Conservation (phyloP, 2,888 invertebrate genomes). For the Callosobruchus maculatus region DNA sequence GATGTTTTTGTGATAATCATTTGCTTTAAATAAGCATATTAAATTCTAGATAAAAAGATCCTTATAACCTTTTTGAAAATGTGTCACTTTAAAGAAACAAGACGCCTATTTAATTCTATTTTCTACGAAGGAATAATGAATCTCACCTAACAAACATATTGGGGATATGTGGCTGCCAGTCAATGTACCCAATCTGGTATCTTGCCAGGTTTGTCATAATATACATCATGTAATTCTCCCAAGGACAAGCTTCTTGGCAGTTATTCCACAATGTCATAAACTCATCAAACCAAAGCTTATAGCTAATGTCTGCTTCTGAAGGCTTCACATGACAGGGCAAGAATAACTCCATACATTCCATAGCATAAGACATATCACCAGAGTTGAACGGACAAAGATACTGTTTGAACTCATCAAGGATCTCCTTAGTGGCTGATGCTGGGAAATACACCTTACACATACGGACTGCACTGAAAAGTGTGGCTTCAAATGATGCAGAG, state of each 20-base stretch:
- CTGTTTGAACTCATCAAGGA: constrained; percentile 79
- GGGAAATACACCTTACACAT: constrained; percentile 57
- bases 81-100: no score
- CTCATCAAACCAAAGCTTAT: constrained; percentile 76
- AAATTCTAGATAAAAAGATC: no score
- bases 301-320: constrained; percentile 60
- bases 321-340: constrained; percentile 70
- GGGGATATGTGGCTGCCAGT: constrained; percentile 84
- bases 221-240: constrained; percentile 67
- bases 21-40: no score
- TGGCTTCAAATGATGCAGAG: constrained; percentile 1
- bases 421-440: constrained; percentile 74
- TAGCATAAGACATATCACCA: constrained; percentile 50
- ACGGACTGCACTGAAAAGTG: background rate
- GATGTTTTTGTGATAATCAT: no score
- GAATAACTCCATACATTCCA: constrained; percentile 67
- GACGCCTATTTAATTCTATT: no score
- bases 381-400: constrained; percentile 70
- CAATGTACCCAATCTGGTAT: constrained; percentile 75
- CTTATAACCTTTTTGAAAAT: no score
- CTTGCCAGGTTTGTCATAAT: constrained; percentile 71
- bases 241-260: constrained; percentile 68
- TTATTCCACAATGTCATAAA: constrained; percentile 75
- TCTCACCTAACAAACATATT: constrained; percentile 59
- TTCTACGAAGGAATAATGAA: constrained; percentile 54